Evolutionary conservation across 1,140 invertebrate species (phyloP).

Genomic region (Mercenaria mercenaria): DNA sequence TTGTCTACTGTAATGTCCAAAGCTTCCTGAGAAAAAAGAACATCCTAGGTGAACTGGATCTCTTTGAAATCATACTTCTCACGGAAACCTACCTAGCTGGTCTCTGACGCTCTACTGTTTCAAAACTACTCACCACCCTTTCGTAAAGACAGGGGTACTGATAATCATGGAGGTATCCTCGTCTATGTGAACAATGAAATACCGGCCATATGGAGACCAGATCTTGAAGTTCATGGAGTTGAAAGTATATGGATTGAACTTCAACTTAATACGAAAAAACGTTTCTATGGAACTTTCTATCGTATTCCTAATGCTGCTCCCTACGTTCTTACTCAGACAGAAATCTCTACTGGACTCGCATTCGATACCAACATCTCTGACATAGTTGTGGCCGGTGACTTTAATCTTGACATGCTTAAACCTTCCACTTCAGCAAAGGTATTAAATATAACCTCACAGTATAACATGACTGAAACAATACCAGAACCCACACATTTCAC

Average conservation of each 20-base stretch:
- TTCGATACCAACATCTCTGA: not conserved
- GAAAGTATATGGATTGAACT: too few relatives aligned
- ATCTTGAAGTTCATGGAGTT: not conserved
- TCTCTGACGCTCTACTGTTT: too few relatives aligned
- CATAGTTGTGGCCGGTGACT: too few relatives aligned
- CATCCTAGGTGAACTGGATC: not conserved
- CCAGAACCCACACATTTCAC: too few relatives aligned
- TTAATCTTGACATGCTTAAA: too few relatives aligned
- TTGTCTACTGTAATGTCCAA: not conserved
- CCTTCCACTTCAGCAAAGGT: too few relatives aligned
- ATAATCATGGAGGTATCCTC: too few relatives aligned
- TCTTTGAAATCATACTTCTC: not conserved
- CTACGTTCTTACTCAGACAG: not conserved
- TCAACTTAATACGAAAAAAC: not conserved
- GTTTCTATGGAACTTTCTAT: not conserved
- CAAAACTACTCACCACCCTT: too few relatives aligned
- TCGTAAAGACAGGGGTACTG: too few relatives aligned
- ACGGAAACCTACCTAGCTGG: not conserved
- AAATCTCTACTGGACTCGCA: too few relatives aligned
- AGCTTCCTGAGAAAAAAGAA: not conserved
- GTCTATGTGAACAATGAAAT: not conserved
- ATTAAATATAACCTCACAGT: too few relatives aligned
- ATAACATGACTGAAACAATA: too few relatives aligned
- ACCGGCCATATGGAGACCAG: not conserved
- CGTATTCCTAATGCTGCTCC: not conserved